phyloP scores from a whole-genome alignment of 2,888 invertebrate genomes.

The Nephrotoma flavescens region DNA sequence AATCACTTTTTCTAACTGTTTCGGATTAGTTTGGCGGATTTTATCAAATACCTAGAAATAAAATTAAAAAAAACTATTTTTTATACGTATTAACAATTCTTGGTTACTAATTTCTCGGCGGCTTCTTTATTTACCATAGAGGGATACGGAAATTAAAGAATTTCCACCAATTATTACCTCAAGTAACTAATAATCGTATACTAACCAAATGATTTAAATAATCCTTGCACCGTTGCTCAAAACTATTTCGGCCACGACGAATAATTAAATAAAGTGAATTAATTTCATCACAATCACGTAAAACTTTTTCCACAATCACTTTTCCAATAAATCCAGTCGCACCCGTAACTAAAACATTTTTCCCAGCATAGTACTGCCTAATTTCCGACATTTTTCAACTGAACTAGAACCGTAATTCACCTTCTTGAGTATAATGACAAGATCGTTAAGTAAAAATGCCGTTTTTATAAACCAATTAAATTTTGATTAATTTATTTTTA shows the following conservation, averaged over 20 bases:
- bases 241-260: neutral
- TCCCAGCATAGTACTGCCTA: neutral
- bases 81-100: too few species aligned
- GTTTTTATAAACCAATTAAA: too few species aligned
- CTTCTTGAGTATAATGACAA: too few species aligned
- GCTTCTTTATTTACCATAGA: too few species aligned
- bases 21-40: neutral
- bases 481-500: too few species aligned
- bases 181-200: too few species aligned
- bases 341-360: neutral
- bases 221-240: neutral
- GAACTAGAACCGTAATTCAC: too few species aligned
- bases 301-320: neutral
- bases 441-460: too few species aligned
- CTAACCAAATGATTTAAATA: neutral
- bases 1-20: neutral
- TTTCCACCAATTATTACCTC: too few species aligned
- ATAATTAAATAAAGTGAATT: neutral
- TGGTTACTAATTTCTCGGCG: too few species aligned
- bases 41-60: neutral
- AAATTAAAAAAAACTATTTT: neutral
- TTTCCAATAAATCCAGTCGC: neutral
- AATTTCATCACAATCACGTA: neutral
- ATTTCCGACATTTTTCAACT: neutral
- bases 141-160: too few species aligned